Evolutionary conservation across 2,113 vertebrate species (phyloP).

Genomic region (Sceloporus tristichus): DNA sequence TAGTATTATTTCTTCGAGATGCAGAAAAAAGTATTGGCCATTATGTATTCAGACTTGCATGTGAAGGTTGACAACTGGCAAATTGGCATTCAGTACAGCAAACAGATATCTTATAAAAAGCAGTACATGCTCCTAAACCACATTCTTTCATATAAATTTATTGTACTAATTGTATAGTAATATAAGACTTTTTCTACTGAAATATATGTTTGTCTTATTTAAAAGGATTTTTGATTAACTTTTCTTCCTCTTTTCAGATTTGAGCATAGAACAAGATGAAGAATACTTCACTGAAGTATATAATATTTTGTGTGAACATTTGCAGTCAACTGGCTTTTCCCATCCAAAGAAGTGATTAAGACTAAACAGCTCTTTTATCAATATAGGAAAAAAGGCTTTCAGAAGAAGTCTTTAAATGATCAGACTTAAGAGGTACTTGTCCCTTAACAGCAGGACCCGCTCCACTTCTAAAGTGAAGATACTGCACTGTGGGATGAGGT

Average conservation of each 20-base stretch:
- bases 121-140: neutral
- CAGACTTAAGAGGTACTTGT: too few species aligned
- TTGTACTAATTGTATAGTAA: neutral
- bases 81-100: neutral
- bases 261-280: neutral
- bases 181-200: conserved; percentile 7
- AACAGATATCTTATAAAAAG: neutral
- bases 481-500: conserved; percentile 95
- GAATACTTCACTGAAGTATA: neutral
- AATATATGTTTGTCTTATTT: neutral
- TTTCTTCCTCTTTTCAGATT: conserved; percentile 58
- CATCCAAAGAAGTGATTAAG: conserved; percentile 2
- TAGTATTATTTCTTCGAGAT: neutral
- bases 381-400: neutral
- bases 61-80: neutral
- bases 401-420: neutral
- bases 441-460: neutral
- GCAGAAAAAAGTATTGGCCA: neutral
- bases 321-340: neutral
- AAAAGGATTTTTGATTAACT: neutral
- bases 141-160: neutral
- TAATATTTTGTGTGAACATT: neutral
- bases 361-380: neutral
- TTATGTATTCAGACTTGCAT: neutral
- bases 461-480: conserved; percentile 43